Evolutionary conservation across 2,797 vertebrate genomes (phyloP).

Genomic region (Gallinago stenura): DNA sequence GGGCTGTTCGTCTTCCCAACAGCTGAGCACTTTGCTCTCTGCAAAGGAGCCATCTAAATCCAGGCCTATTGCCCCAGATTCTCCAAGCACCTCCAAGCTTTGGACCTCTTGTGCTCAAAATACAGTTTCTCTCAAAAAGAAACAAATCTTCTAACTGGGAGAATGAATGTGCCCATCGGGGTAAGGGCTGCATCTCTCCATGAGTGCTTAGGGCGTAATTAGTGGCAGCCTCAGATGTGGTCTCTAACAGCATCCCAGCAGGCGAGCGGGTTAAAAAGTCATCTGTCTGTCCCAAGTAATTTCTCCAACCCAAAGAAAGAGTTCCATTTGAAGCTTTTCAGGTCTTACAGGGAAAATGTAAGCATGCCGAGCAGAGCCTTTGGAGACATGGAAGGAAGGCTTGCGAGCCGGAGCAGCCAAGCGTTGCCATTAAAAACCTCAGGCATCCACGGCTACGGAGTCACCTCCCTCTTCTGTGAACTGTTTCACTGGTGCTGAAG

Average conservation of each 20-base stretch:
- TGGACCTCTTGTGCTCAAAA: background rate
- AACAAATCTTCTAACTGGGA: background rate
- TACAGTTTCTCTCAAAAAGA: background rate
- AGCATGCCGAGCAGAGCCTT: background rate
- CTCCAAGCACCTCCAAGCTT: background rate
- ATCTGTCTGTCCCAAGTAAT: background rate
- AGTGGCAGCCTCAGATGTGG: background rate
- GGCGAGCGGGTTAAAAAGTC: accelerated
- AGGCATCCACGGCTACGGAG: background rate
- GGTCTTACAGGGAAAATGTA: background rate
- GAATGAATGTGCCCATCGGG: background rate
- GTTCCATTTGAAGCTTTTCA: background rate
- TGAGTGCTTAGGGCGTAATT: background rate
- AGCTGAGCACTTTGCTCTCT: background rate
- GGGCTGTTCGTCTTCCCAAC: background rate
- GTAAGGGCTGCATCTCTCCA: background rate
- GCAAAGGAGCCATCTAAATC: background rate
- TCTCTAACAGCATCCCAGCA: accelerated
- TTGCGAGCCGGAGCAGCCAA: background rate
- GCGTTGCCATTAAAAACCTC: background rate
- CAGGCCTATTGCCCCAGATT: background rate
- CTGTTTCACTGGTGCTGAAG: background rate
- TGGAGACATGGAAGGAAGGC: background rate
- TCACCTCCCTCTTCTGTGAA: background rate
- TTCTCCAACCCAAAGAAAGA: background rate